Conservation (phyloP, 2,113 vertebrate genomes). For the Eulacestoma nigropectus region DNA sequence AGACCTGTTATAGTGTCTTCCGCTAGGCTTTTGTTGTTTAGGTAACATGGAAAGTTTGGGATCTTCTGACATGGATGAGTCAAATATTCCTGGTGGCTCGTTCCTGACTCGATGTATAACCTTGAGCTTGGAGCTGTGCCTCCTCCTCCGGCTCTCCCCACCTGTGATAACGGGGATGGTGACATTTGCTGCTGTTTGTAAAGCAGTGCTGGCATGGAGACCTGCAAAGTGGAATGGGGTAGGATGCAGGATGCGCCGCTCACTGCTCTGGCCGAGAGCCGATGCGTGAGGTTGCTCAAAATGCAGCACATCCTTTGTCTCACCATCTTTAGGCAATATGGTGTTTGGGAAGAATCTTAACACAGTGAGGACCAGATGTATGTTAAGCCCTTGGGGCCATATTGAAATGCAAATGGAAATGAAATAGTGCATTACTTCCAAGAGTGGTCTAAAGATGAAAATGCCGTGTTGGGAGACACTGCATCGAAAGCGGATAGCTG, state of each 20-base stretch:
- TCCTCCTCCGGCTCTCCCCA: neutral
- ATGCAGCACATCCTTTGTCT: neutral
- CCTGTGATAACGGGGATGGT: neutral
- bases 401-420: conserved; percentile 43
- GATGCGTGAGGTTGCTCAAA: neutral
- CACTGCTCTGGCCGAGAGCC: neutral
- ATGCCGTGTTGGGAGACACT: accelerated
- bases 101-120: neutral
- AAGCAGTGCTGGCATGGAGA: neutral
- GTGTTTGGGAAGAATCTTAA: neutral
- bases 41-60: neutral
- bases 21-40: neutral
- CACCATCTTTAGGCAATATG: neutral
- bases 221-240: neutral
- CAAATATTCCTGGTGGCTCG: neutral
- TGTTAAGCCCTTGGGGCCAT: conserved; percentile 33
- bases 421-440: neutral
- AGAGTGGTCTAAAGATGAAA: neutral
- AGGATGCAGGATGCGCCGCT: neutral
- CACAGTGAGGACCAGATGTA: neutral
- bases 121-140: conserved; percentile 17
- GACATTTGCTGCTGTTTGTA: neutral
- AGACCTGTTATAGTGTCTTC: neutral
- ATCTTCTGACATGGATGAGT: neutral
- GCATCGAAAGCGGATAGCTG: neutral